Base-by-base conservation (phyloP, 2,113 vertebrate species). In the Podarcis cretensis region DNA sequence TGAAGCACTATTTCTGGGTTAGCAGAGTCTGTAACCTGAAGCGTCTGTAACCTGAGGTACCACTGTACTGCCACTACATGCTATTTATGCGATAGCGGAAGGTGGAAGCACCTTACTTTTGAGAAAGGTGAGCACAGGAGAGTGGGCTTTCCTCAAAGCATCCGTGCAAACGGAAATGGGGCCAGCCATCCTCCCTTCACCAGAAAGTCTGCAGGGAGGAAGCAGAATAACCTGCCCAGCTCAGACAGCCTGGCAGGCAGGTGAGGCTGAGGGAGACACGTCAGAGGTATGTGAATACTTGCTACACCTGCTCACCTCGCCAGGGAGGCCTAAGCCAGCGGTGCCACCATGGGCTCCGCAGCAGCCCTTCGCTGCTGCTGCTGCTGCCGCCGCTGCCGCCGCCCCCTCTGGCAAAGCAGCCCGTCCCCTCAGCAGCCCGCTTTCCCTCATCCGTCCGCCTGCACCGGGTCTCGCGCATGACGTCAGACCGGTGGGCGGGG, bases 401-500 rank as follows among this genome's bases (percentile, higher is more conserved):
- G 35, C 35, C 35, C 2, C 35, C 35, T 48, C 40, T 89, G 35
- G 13, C 4, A 18, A 83, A 75, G 25, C 81, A 35, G 84, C 37
- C 65, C 9, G 1, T 0, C 71, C 86, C 37, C 59, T 89, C 23
- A 81, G 86, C 81, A 78, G 78, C 87, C 87, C 86, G 87, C 10
- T 79, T 76, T 85, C 35, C 57, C 77, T 92, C 30, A 14, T 14
- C 30, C 25, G 57, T 30, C 30, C 27, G 43, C 48, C 8, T 30
- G 7, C 77, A 30, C 12, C 35, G 35, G 92, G 91, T 93, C 95
- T 89, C 94, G 84, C 88, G 88, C 89, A 63, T 96, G 94, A 96
- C 96, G 96, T 96, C 96, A 77, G 78, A 86, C 82, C 30, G 66
- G 88, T 74, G 84, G 74, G 27, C 2, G 91, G 75, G 32, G 6